Base-by-base conservation (phyloP, 2,113 vertebrate genomes). In the Apus apus region DNA sequence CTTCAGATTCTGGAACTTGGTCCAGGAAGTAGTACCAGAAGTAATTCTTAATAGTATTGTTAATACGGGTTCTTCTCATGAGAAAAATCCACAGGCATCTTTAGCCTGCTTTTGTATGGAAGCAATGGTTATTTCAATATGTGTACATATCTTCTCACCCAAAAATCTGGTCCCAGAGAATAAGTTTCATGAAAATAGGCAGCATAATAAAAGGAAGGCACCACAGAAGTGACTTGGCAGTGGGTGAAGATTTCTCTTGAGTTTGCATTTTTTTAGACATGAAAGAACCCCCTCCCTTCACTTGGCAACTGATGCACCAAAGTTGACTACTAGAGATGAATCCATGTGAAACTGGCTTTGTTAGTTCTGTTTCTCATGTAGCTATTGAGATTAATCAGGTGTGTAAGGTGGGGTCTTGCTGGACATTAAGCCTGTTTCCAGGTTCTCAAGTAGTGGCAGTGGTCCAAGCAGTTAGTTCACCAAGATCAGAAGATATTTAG, bases 251-350 rank as follows among this genome's bases (percentile, higher is more conserved):
- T 78, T 80, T 20, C 34, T 90, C 4, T 0, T 84, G 72, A 64
- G 70, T 96, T 89, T 94, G 89, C 70, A 68, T 94, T 93, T 93
- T 90, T 29, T 90, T 90, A 89, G 68, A 87, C 80, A 87, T 89
- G 46, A 94, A 95, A 85, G 91, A 81, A 81, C 72, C n/a, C n/a
- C 13, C 10, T 94, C 73, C 25, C 14, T 83, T 11, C 23, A 29
- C 85, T 72, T 97, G 86, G 86, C 86, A 95, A 85, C 57, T 89
- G 61, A 86, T 60, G 16, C 38, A 67, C 64, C 34, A 65, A n/a
- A 87, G 78, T 16, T 71, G 68, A 25, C 68, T 90, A 5, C 60
- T 85, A 62, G 72, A 71, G 60, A 58, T 46, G 10, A 86, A 86
- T 56, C 48, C 32, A 27, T 84, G 48, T 90, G 75, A 90, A 94